Conservation (phyloP, 2,888 invertebrate species). For the Spilosoma lubricipeda region DNA sequence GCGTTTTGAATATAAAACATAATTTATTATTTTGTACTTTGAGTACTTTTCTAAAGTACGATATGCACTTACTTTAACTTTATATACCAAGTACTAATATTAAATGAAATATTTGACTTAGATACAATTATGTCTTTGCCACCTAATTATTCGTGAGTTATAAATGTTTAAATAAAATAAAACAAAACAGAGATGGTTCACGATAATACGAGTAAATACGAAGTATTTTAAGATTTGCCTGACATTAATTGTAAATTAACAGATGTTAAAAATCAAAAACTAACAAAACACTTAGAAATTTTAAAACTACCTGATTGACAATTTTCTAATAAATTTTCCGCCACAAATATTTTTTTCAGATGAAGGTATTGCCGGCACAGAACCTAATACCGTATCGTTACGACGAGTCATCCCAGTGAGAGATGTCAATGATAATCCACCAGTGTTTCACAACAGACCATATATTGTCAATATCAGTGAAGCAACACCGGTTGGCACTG, state of each 20-base stretch:
- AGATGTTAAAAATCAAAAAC: too few species aligned
- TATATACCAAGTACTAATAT: not conserved
- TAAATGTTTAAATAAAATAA: too few species aligned
- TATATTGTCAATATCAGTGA: conserved; percentile 91
- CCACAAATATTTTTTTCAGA: conserved; percentile 76
- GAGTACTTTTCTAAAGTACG: not conserved
- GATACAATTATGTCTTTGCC: too few species aligned
- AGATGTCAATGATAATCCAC: conserved; percentile 94
- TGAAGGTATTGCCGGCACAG: conserved; percentile 89
- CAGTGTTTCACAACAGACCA: conserved; percentile 90
- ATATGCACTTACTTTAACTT: too few species aligned
- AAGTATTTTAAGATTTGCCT: too few species aligned
- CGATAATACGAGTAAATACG: too few species aligned
- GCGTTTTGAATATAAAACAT: not conserved
- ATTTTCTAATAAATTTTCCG: not conserved
- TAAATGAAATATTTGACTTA: not conserved
- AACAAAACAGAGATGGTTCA: too few species aligned
- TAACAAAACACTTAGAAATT: not conserved
- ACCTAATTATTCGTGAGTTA: too few species aligned
- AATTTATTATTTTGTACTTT: not conserved
- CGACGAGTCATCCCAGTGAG: conserved; percentile 91
- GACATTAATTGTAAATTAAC: too few species aligned
- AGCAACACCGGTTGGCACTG: conserved; percentile 87
- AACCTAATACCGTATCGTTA: conserved; percentile 92
- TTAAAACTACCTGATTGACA: not conserved